phyloP scores from a whole-genome alignment of 2,113 vertebrate genomes.

The Grallaria varia region DNA sequence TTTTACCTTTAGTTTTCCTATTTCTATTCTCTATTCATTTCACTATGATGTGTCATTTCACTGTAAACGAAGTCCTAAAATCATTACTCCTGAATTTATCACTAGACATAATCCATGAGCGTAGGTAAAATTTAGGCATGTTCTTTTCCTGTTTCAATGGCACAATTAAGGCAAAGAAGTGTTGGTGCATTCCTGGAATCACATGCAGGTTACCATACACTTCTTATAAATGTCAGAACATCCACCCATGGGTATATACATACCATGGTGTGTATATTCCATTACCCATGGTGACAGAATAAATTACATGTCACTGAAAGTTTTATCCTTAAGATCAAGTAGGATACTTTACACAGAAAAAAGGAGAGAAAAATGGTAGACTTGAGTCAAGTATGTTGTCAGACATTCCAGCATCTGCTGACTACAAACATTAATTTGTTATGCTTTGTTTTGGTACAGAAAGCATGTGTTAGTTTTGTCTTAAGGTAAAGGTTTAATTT shows the following conservation, averaged over 20 bases:
- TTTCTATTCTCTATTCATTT: background rate
- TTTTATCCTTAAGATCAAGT: background rate
- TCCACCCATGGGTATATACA: background rate
- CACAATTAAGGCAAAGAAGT: background rate
- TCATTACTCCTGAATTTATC: background rate
- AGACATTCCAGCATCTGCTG: background rate
- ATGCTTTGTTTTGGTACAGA: background rate
- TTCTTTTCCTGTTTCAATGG: background rate
- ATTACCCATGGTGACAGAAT: background rate
- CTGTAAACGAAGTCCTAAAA: background rate
- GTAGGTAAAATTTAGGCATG: background rate
- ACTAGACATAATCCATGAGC: rapidly evolving
- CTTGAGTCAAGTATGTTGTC: background rate
- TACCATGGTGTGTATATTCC: too few species aligned
- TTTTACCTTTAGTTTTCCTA: background rate
- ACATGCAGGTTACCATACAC: background rate
- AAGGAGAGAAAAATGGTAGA: background rate
- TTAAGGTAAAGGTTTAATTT: background rate
- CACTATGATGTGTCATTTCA: background rate
- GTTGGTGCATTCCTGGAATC: background rate
- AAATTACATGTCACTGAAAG: background rate
- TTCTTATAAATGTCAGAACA: background rate
- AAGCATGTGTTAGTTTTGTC: background rate
- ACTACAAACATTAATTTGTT: background rate
- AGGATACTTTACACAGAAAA: background rate